phyloP scores from a whole-genome alignment of 2,888 invertebrate genomes.

The Dasysyrphus tricinctus region DNA sequence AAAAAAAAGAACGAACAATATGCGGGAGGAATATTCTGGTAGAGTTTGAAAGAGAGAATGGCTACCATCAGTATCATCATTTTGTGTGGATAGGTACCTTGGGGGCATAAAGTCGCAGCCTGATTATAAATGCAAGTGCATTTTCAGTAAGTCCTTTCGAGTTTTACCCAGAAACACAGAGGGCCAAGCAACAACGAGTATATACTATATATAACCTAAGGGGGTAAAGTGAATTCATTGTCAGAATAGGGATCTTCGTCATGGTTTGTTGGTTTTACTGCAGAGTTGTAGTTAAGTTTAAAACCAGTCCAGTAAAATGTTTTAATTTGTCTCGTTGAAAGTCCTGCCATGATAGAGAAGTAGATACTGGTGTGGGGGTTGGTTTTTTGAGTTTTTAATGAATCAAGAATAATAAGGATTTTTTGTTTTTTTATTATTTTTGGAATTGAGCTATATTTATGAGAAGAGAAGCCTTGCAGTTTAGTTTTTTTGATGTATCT shows the following conservation, averaged over 20 bases:
- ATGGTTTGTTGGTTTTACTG: constrained; percentile 66
- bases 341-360: not conserved
- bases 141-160: constrained; percentile 55
- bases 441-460: constrained; percentile 51
- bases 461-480: constrained; percentile 48
- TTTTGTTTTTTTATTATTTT: not conserved
- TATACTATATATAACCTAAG: constrained; percentile 5
- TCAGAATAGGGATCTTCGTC: constrained; percentile 62
- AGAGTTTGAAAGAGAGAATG: constrained; percentile 55
- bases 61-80: constrained; percentile 34
- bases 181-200: constrained; percentile 1
- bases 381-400: constrained; percentile 59
- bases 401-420: constrained; percentile 35
- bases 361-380: not conserved
- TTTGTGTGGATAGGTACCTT: constrained; percentile 67
- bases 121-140: constrained; percentile 74
- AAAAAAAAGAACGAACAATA: constrained; percentile 2
- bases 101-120: constrained; percentile 70
- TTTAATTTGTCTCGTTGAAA: constrained; percentile 71
- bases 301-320: constrained; percentile 70
- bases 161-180: constrained; percentile 31
- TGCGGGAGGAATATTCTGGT: constrained; percentile 31
- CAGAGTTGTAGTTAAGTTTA: constrained; percentile 49
- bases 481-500: constrained; percentile 44
- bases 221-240: constrained; percentile 59